Evolutionary conservation across 1,140 invertebrate species (phyloP).

Genomic region (Callitettix versicolor): DNA sequence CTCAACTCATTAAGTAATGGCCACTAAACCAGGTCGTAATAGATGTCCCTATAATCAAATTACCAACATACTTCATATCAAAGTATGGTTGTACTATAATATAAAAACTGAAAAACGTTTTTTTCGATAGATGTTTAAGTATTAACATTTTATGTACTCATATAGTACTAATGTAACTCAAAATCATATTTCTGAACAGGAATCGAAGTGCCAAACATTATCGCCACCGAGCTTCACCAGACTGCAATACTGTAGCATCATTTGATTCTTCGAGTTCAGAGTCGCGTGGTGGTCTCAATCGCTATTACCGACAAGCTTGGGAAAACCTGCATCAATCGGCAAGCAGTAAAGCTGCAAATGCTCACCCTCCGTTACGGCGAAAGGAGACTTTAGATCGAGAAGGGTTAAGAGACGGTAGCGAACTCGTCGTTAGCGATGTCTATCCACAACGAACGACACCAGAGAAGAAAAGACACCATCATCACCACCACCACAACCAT

Average conservation of each 20-base stretch:
- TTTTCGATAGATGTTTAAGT: too few species aligned
- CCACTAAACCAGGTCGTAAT: too few species aligned
- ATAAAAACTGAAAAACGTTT: too few species aligned
- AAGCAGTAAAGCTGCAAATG: conserved; percentile 38
- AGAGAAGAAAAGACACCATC: conserved; percentile 69
- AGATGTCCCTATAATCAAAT: too few species aligned
- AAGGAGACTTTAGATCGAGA: conserved; percentile 62
- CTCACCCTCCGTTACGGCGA: conserved; percentile 40
- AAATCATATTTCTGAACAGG: conserved; percentile 33
- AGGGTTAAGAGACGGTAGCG: conserved; percentile 65
- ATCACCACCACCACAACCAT: conserved; percentile 47
- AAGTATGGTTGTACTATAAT: too few species aligned
- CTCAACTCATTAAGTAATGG: too few species aligned
- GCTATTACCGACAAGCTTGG: conserved; percentile 82
- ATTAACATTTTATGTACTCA: too few species aligned
- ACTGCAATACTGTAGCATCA: conserved; percentile 79
- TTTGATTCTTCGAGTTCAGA: conserved; percentile 77
- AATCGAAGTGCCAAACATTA: conserved; percentile 73
- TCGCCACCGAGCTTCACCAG: conserved; percentile 71
- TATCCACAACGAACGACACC: conserved; percentile 38
- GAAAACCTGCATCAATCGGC: conserved; percentile 79
- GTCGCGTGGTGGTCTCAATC: conserved; percentile 66
- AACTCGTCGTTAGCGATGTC: conserved; percentile 65
- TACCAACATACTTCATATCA: too few species aligned
- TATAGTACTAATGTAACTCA: too few species aligned